Conservation (phyloP, 2,888 invertebrate species). For the Meta bourneti region DNA sequence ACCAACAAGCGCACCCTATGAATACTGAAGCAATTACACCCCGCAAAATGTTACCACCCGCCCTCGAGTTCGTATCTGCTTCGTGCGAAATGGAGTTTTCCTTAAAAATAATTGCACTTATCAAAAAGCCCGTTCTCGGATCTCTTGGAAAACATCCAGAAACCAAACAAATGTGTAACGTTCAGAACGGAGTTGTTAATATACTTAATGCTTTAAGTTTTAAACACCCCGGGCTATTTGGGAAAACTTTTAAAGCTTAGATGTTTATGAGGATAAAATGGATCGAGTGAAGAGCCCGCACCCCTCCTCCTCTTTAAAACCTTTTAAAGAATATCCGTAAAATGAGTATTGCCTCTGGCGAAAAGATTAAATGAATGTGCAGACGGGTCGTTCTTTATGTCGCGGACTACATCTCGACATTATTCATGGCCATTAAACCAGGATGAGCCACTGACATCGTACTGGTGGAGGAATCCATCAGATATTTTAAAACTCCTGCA, state of each 20-base stretch:
- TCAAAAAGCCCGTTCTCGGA: not conserved
- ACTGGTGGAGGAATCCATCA: no score
- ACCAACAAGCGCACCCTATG: not conserved
- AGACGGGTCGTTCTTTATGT: not conserved
- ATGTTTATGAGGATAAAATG: slow-evolving; percentile 23
- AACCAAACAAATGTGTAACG: slow-evolving; percentile 17
- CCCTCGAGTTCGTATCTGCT: not conserved
- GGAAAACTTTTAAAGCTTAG: slow-evolving; percentile 15
- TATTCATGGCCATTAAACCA: not conserved
- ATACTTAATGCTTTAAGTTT: slow-evolving; percentile 38
- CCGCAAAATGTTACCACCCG: not conserved
- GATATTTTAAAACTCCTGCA: not conserved
- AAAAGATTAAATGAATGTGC: slow-evolving; percentile 4
- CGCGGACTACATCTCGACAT: not conserved
- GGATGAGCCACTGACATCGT: no score
- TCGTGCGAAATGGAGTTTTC: not conserved
- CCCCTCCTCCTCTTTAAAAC: slow-evolving; percentile 14
- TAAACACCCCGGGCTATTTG: slow-evolving; percentile 18
- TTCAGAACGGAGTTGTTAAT: slow-evolving; percentile 27
- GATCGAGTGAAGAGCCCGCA: not conserved
- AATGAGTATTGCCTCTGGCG: slow-evolving; percentile 29
- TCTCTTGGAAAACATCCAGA: slow-evolving; percentile 17
- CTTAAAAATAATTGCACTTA: slow-evolving; percentile 19
- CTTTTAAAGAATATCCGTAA: slow-evolving; percentile 41
- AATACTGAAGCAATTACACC: slow-evolving; percentile 3